Evolutionary conservation across 2,113 vertebrate species (phyloP), one percentile per base, ranked within the genome.

Genomic region (Lampris megalopsis): DNA sequence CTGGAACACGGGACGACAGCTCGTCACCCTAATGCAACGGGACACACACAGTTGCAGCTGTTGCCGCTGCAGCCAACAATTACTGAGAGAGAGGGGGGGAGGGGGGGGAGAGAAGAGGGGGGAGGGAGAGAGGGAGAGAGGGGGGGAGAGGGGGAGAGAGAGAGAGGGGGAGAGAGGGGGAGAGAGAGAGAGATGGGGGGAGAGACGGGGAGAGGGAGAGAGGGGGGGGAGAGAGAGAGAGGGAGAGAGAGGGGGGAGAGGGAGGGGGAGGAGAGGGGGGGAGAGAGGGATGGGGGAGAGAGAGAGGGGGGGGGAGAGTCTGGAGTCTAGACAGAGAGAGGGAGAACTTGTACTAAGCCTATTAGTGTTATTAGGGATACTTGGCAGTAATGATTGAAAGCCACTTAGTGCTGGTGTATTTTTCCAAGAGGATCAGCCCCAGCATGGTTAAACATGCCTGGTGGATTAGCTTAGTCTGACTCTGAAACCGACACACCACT

Each of bases 371-470:
- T 82, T 88, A 82, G 80, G 48, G 84, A 86, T 82, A 87, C 75
- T 85, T 76, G 54, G 76, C 71, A 77, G 80, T 87, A 89, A 89
- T 89, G 80, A 90, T 84, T 89, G 85, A 91, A 87, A 89, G 86
- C 87, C 83, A 86, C 78, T 91, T 86, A 88, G 76, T 5, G 5
- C 86, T 81, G 81, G 66, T 65, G 84, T 89, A 76, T 89, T 92
- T 24, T 87, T 87, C 81, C 71, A 73, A 86, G 66, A 73, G 86
- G 89, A 88, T 91, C 88, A 90, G 84, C 75, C 58, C 41, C 63
- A 56, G 84, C 75, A 60, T 71, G 75, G 89, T 89, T 82, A 84
- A 89, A 89, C 68, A 85, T 63, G 9, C 81, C 84, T 63, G 75
- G 59, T 77, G 84, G 85, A 89, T 86, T 81, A 90, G 71, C 63